Evolutionary conservation across 2,113 vertebrate species (phyloP).

Genomic region (Lepisosteus osseus): DNA sequence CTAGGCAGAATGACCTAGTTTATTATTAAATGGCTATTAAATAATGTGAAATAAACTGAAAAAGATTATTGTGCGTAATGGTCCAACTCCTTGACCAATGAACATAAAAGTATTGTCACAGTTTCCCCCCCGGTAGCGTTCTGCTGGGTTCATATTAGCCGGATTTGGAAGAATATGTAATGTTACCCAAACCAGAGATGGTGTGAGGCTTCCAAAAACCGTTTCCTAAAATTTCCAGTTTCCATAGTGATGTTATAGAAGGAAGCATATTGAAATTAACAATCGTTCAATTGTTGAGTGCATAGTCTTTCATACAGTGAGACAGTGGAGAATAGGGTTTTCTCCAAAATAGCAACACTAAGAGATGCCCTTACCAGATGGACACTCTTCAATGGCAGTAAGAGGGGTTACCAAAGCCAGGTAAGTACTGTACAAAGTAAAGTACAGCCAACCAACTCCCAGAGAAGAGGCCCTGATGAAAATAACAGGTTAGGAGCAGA

Average conservation of each 20-base stretch:
- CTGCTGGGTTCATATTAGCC: not conserved
- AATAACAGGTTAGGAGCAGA: too few species aligned
- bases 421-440: too few species aligned
- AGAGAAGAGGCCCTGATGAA: too few species aligned
- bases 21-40: not conserved
- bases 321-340: too few species aligned
- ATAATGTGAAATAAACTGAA: not conserved
- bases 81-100: not conserved
- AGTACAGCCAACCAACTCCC: too few species aligned
- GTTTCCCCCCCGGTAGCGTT: not conserved
- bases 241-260: slow-evolving; percentile 3
- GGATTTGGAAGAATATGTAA: not conserved
- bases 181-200: not conserved
- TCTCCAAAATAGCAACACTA: too few species aligned
- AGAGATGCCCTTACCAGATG: too few species aligned
- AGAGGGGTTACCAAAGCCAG: too few species aligned
- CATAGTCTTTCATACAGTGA: too few species aligned
- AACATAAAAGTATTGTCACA: not conserved
- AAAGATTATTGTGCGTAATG: not conserved
- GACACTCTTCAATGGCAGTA: too few species aligned
- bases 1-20: not conserved
- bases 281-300: not conserved
- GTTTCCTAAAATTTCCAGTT: not conserved
- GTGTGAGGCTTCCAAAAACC: slow-evolving; percentile 6
- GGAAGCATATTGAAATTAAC: not conserved